phyloP scores from a whole-genome alignment of 2,113 vertebrate genomes.

The Tyrannus savana region DNA sequence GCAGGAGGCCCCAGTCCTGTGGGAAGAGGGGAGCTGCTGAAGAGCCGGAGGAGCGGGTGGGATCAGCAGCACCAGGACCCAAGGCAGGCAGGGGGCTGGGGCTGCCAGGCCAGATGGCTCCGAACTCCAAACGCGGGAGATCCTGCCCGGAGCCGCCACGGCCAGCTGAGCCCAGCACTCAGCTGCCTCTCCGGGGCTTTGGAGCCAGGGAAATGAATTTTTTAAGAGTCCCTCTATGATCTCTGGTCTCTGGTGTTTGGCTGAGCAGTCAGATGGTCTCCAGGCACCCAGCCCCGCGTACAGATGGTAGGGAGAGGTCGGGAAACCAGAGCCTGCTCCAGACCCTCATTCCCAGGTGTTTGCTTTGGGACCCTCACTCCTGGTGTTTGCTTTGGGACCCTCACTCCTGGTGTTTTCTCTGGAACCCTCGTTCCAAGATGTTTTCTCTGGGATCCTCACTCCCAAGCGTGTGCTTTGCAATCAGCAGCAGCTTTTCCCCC shows the following conservation, averaged over 20 bases:
- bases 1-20: neutral
- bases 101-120: neutral
- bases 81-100: accelerated
- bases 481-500: neutral
- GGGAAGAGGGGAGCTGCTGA: neutral
- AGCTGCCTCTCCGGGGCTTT: neutral
- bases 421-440: neutral
- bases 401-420: neutral
- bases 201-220: neutral
- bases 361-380: neutral
- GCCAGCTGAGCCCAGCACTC: neutral
- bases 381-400: neutral
- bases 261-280: constrained; percentile 18
- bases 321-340: neutral
- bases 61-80: neutral
- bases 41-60: neutral
- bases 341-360: neutral
- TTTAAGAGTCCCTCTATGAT: constrained; percentile 12
- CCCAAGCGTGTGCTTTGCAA: neutral
- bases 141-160: accelerated
- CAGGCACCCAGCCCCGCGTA: neutral
- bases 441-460: neutral
- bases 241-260: neutral
- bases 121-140: accelerated
- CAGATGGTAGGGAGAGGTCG: constrained; percentile 11